These are phyloP conservation scores for Erebia epiphron DNA, from an alignment of 2,888 invertebrate genomes.

Conservation along the genomic window DNA sequence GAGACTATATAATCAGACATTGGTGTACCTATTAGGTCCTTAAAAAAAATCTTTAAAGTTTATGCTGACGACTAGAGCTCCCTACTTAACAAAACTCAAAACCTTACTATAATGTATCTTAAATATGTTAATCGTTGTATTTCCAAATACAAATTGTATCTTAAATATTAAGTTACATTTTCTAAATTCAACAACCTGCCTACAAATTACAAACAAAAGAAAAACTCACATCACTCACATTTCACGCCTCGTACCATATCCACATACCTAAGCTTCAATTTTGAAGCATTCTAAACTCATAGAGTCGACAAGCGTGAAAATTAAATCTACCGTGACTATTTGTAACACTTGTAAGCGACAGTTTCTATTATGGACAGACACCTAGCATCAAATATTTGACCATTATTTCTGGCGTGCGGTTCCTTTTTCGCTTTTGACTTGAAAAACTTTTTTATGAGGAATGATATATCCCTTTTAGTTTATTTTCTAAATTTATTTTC, in stretches of 20 bases:
- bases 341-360: slow-evolving; percentile 47
- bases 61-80: no score
- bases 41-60: no score
- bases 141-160: no score
- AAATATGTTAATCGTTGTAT: no score
- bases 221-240: slow-evolving; percentile 15
- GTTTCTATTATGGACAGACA: slow-evolving; percentile 20
- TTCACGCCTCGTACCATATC: slow-evolving; percentile 29
- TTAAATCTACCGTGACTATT: slow-evolving; percentile 50
- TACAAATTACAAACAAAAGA: slow-evolving; percentile 5
- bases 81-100: no score
- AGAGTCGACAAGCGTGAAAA: slow-evolving; percentile 59
- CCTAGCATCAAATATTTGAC: slow-evolving; percentile 14
- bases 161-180: not conserved
- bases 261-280: slow-evolving; percentile 35
- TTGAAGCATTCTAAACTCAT: slow-evolving; percentile 41
- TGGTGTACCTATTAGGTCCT: no score
- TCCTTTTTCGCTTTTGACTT: no score
- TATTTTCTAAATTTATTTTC: no score
- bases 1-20: no score
- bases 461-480: no score
- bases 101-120: no score
- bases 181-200: slow-evolving; percentile 14
- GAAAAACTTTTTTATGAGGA: no score
- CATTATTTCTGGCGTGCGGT: not conserved